These are phyloP conservation scores for Amia ocellicauda DNA, from an alignment of 2,113 vertebrate species.

Conservation along the genomic window DNA sequence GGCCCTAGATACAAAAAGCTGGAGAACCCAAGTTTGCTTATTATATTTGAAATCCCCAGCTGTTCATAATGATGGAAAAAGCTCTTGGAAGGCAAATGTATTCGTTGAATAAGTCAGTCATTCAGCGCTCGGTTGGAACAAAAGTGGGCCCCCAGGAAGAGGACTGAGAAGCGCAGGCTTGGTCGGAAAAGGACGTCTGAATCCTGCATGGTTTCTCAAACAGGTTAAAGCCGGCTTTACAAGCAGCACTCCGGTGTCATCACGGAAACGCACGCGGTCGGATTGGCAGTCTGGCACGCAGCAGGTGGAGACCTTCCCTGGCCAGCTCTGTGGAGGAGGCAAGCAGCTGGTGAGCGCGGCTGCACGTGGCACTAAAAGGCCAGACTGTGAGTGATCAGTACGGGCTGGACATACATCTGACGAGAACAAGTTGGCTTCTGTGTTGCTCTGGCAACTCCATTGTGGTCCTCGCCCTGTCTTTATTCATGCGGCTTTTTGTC, in stretches of 20 bases:
- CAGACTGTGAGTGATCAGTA: not conserved
- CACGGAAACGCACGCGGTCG: slow-evolving; percentile 36
- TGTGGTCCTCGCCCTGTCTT: too few species aligned
- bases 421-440: not conserved
- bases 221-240: slow-evolving; percentile 47
- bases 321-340: slow-evolving; percentile 28
- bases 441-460: too few species aligned
- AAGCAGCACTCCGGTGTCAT: slow-evolving; percentile 57
- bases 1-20: too few species aligned
- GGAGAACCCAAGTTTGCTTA: too few species aligned
- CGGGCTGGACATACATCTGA: not conserved
- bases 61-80: too few species aligned
- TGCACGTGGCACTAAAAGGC: not conserved
- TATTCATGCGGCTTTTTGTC: too few species aligned
- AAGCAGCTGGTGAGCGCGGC: slow-evolving; percentile 44
- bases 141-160: too few species aligned
- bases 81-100: too few species aligned
- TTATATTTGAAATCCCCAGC: too few species aligned
- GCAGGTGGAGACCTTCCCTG: slow-evolving; percentile 40
- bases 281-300: slow-evolving; percentile 40
- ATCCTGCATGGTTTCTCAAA: not conserved
- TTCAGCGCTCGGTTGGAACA: too few species aligned
- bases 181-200: not conserved
- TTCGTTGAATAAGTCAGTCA: too few species aligned
- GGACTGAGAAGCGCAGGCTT: too few species aligned